These are phyloP conservation scores for Ranitomeya imitator DNA, from an alignment of 2,113 vertebrate genomes.

Conservation along the genomic window DNA sequence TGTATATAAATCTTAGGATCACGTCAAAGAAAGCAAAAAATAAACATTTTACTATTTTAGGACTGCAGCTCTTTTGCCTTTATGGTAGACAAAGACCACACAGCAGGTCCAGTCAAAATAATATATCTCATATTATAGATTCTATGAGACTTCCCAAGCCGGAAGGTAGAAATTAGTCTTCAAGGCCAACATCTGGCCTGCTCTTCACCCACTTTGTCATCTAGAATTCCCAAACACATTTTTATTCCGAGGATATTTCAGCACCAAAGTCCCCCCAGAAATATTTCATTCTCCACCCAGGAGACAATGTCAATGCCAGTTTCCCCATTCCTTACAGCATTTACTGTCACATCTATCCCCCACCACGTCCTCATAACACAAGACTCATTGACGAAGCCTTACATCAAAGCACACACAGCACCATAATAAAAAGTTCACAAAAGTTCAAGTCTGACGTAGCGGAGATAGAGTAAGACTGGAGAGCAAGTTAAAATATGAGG, in stretches of 20 bases:
- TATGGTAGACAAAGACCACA: not conserved
- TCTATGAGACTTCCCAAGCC: not conserved
- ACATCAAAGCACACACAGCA: constrained; percentile 47
- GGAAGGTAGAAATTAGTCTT: constrained; percentile 3
- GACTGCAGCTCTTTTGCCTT: not conserved
- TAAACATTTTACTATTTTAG: not conserved
- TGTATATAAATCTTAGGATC: not conserved
- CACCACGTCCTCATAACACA: constrained; percentile 53
- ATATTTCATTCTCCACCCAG: constrained; percentile 33
- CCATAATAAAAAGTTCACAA: constrained; percentile 54
- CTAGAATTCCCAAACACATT: not conserved
- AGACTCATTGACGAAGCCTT: constrained; percentile 52
- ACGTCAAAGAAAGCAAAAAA: not conserved
- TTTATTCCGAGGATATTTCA: not conserved
- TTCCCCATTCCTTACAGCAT: not conserved
- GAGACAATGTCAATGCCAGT: constrained; percentile 8
- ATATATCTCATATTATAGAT: not conserved
- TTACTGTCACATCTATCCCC: constrained; percentile 54
- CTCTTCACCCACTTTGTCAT: not conserved
- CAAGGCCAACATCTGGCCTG: constrained; percentile 1
- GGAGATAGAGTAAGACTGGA: constrained; percentile 41
- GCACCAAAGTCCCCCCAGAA: not conserved
- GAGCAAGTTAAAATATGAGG: constrained; percentile 55
- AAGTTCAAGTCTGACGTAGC: constrained; percentile 56
- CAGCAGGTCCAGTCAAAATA: not conserved